phyloP scores from a whole-genome alignment of 2,888 invertebrate species.

The Melinaea marsaeus region DNA sequence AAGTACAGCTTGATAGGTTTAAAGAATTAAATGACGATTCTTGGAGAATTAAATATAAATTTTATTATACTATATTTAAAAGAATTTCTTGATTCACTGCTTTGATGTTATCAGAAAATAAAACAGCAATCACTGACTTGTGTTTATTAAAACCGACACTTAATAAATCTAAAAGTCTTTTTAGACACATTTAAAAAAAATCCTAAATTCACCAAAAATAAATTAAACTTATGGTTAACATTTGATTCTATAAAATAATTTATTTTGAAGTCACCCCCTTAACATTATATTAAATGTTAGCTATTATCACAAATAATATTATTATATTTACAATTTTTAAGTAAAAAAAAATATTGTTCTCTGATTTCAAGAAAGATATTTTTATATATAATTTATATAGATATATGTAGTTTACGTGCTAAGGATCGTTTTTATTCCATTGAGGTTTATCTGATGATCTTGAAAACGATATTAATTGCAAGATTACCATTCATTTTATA shows the following conservation, averaged over 20 bases:
- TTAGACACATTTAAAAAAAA: not conserved
- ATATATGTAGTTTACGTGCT: too few relatives aligned
- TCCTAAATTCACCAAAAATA: constrained; percentile 14
- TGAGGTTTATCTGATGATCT: too few relatives aligned
- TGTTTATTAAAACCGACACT: constrained; percentile 16
- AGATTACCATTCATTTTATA: too few relatives aligned
- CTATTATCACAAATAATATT: constrained; percentile 5
- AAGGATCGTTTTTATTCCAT: too few relatives aligned
- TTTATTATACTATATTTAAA: too few relatives aligned
- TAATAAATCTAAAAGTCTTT: not conserved
- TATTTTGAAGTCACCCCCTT: constrained; percentile 7
- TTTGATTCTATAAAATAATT: constrained; percentile 10
- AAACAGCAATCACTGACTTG: constrained; percentile 1
- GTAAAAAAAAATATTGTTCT: not conserved
- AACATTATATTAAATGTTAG: constrained; percentile 7
- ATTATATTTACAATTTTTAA: constrained; percentile 5
- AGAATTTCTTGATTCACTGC: too few relatives aligned
- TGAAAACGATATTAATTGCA: too few relatives aligned
- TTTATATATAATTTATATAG: not conserved
- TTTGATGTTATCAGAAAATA: not conserved
- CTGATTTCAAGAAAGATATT: not conserved
- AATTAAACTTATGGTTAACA: constrained; percentile 16
- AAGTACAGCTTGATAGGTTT: too few relatives aligned
- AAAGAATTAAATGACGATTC: too few relatives aligned
- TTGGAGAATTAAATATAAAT: too few relatives aligned